Base-by-base conservation (phyloP, 2,888 invertebrate genomes). In the Drosophila cyrtoloma region DNA sequence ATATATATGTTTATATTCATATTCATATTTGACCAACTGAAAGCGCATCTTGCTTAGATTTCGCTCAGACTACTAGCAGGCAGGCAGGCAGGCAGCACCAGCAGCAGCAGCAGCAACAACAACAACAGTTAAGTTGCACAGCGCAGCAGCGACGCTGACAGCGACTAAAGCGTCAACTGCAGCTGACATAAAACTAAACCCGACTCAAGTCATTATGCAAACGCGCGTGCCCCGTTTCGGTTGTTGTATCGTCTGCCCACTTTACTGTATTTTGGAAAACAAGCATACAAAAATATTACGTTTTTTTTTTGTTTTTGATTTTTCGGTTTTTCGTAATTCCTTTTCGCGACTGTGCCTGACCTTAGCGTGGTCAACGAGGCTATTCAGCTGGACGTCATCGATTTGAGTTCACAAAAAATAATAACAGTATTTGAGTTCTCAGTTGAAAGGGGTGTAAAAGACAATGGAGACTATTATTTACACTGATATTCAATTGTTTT, bases 181-280 rank as follows among this genome's bases (percentile, higher is more conserved):
- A 85, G 81, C 72, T 86, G 86, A 74, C 86, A 86, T 89, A 87
- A 89, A 86, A 77, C 81, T 89, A 89, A 88, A 89, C 84, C 76
- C 76, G 89, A 86, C 86, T 81, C 73, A 79, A 89, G 66, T 90
- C 91, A 90, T 90, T 90, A 90, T 90, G 89, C 89, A 86, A 81
- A 87, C 84, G 87, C 89, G 89, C 91, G 92, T 88, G 91, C 91
- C 77, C 82, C 74, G 85, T 80, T 81, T 81, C 89, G 89, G 90
- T 89, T 88, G 90, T 90, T 81, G 81, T 90, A 75, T 86, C 82
- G 77, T 81, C 82, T 86, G 79, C 63, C 69, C 66, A 72, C 67
- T 67, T 73, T 50, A 56, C 39, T 55, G 71, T 71, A 61, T 71
- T 61, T 71, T 70, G 28, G 22, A 62, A 61, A 61, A 51, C 39